Conservation (phyloP, 2,113 vertebrate species). For the cattle (Bos taurus) region ARS-UCD2.0 NC_037331.1:97240501-97241000, state of each 20-base stretch:
- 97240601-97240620: neutral
- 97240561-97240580: neutral
- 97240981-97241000: neutral
- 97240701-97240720: neutral
- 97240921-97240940: neutral
- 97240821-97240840: accelerated
- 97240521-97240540: neutral
- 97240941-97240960: neutral
- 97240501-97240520: neutral
- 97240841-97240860: neutral
- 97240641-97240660: neutral
- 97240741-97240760: neutral
- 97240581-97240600: neutral
- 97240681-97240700: neutral
- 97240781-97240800: neutral
- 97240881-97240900: neutral
- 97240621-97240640: neutral
- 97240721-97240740: neutral
- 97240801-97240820: neutral
- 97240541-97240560: neutral
- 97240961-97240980: neutral
- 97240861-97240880: neutral
- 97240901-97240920: neutral
- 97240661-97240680: neutral
- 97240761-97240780: neutral